Percentiles rank a stretch among this genome's conserved stretches.
Evolutionary conservation across 2,797 vertebrate genomes (phyloP).

Genomic region (Sebastes hubbsi): DNA sequence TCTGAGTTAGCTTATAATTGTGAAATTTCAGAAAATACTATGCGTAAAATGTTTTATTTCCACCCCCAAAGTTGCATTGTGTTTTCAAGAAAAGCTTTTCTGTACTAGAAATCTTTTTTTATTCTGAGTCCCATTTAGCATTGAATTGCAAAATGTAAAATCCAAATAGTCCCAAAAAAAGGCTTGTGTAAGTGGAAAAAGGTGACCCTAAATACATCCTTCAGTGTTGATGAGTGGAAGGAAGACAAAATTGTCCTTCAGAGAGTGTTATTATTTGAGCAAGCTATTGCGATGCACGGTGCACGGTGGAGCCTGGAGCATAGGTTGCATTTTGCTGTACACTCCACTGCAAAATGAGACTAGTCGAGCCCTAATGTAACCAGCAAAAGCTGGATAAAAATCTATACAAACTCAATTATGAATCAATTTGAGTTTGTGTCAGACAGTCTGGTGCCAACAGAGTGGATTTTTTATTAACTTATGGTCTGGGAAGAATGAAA

Average conservation of each 20-base stretch:
- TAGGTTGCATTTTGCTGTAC: conserved; percentile 82
- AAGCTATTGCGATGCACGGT: conserved; percentile 79
- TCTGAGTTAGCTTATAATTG: neutral
- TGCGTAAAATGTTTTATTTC: neutral
- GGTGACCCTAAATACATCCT: conserved; percentile 70
- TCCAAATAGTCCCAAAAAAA: conserved; percentile 32
- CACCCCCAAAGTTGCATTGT: neutral
- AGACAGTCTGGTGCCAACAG: conserved; percentile 91
- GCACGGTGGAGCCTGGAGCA: conserved; percentile 66
- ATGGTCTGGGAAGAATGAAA: conserved; percentile 87
- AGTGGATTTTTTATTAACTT: conserved; percentile 90
- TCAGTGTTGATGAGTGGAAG: conserved; percentile 63
- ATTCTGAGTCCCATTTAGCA: conserved; percentile 42
- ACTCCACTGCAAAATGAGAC: conserved; percentile 87
- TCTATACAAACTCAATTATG: conserved; percentile 89
- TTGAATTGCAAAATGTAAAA: conserved; percentile 44
- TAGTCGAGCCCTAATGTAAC: conserved; percentile 88
- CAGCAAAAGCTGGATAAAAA: conserved; percentile 88
- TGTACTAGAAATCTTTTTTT: conserved; percentile 34
- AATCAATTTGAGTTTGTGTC: conserved; percentile 91
- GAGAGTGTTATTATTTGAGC: conserved; percentile 74
- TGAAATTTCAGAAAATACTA: neutral
- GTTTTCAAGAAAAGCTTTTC: conserved; percentile 16
- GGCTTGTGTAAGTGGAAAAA: conserved; percentile 55
- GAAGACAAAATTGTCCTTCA: conserved; percentile 75